Base-by-base conservation (phyloP, 2,888 invertebrate species). In the Mellilla xanthometata region DNA sequence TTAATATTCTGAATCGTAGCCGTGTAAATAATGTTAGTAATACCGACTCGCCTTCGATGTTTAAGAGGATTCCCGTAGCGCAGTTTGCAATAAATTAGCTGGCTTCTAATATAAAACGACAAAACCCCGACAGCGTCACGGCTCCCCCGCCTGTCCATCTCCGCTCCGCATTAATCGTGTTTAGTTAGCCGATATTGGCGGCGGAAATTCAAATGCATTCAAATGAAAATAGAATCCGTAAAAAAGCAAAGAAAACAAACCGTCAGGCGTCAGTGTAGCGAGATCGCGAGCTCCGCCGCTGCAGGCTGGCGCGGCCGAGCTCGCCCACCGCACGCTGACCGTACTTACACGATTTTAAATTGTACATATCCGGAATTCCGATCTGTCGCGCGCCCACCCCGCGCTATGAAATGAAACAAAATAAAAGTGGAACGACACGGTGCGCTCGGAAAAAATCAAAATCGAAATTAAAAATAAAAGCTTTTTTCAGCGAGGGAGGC, bases 171-270 rank as follows among this genome's bases (percentile, higher is more conserved):
- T 89, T 90, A 90, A 90, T 90, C 90, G 89, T 90, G 90, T 90
- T 90, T 90, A 90, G 90, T 89, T 88, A 90, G 85, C 84, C 86
- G 88, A 89, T 90, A 90, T 90, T 82, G 89, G 85, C 86, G 85
- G 83, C 77, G 86, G 84, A 90, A 89, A 88, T 88, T 88, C 86
- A 88, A 87, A 89, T 89, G 87, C 89, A 89, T 88, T 89, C 88
- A 89, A 88, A 90, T 87, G 85, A 88, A 89, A 89, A 89, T 88
- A 89, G 87, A 84, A 87, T 86, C 81, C 69, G 81, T 78, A 81
- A 87, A 89, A 87, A 87, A 85, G 79, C 77, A 87, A 87, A 89
- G 87, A 80, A 88, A 87, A 88, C 83, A 86, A 85, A 80, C 78
- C 76, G 87, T 87, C 89, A 89, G 87, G 81, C 89, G 89, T 89